Base-by-base conservation (phyloP, 2,797 vertebrate species). In the Hipposideros larvatus region DNA sequence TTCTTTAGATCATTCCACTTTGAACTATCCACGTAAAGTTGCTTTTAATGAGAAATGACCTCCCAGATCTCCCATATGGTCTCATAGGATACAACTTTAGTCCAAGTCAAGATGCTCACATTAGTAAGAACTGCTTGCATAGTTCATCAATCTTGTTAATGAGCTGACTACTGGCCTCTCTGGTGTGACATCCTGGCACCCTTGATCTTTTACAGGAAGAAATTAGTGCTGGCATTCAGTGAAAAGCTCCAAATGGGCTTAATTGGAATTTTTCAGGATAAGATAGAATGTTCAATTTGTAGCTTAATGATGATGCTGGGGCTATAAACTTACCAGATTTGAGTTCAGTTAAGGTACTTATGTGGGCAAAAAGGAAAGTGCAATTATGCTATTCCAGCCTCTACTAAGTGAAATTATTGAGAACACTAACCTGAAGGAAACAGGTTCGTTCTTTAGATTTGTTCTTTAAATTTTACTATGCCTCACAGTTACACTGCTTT, bases 261-360 rank as follows among this genome's bases (percentile, higher is more conserved):
- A 95, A 92, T 31, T 95, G 79, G 0, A 11, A 92, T 15, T 95
- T 97, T 97, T 94, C 74, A 57, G 63, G 53, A 18, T 90, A 95
- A 94, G 74, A 96, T n/a, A 79, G 53, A 95, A 97, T 19, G 59
- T 71, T 94, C 85, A 96, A 19, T 94, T 96, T 95, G 94, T 94
- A 75, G 80, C 53, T 95, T 97, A 96, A 94, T 89, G 94, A 95
- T 98, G 87, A 96, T 93, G 87, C 26, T 71, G 59, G 46, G 87
- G 90, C 34, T 70, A 68, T 95, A 94, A 96, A 95, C 80, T 82
- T 43, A 92, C 31, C 53, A 75, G 84, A 96, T 88, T 95, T 95
- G 73, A 95, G 82, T 82, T 96, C 75, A 89, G 92, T 93, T 85
- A 74, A 93, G 63, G 48, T 82, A 94, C 96, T 97, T 97, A 90